Percentiles rank a stretch among this genome's conserved stretches.
These are phyloP conservation scores for Melieria picta DNA, from an alignment of 2,888 invertebrate species.

Conservation along the genomic window DNA sequence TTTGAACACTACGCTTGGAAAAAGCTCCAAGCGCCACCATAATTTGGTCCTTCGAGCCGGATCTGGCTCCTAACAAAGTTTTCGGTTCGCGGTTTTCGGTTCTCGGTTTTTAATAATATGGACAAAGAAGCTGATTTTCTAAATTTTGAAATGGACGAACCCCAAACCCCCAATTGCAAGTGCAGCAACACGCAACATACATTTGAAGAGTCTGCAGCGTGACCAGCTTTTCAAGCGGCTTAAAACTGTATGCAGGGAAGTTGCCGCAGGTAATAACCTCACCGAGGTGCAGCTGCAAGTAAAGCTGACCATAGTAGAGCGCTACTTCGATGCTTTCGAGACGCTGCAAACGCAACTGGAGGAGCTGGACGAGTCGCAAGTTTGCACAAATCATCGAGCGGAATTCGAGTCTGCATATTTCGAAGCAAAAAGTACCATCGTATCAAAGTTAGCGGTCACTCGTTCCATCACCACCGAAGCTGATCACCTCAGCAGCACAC, in stretches of 20 bases:
- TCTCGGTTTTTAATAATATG: no score
- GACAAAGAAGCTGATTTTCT: no score
- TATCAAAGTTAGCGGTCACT: no score
- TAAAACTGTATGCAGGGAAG: neutral
- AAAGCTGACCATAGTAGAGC: neutral
- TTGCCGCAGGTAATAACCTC: neutral
- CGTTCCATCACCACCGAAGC: no score
- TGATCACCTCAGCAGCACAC: no score
- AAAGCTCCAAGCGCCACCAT: neutral
- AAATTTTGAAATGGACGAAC: neutral
- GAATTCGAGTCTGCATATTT: neutral
- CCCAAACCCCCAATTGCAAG: neutral
- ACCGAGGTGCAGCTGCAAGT: neutral
- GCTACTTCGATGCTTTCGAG: neutral
- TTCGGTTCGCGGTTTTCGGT: neutral
- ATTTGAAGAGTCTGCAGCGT: neutral
- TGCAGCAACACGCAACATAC: neutral
- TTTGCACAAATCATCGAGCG: neutral
- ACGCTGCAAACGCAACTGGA: neutral
- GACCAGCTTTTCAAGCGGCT: neutral
- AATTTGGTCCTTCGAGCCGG: constrained; percentile 2
- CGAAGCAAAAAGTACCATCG: constrained; percentile 12
- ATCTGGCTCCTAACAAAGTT: neutral
- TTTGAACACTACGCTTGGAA: neutral
- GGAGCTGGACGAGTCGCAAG: neutral